Conservation (phyloP, 1,140 invertebrate species). For the Archivesica marissinica region DNA sequence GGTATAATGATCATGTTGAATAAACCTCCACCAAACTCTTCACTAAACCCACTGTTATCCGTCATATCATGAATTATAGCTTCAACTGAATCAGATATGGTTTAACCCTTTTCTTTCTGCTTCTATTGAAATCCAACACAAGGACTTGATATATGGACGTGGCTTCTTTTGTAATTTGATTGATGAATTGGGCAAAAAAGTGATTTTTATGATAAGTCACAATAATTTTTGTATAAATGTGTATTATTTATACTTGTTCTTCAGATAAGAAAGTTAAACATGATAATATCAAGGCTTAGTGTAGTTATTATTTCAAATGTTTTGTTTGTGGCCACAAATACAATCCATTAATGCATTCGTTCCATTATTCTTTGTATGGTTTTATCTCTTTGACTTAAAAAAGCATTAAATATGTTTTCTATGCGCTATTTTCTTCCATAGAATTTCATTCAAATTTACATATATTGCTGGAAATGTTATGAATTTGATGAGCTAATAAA, state of each 20-base stretch:
- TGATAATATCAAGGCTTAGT: slow-evolving; percentile 29
- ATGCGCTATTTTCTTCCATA: no score
- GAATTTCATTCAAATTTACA: no score
- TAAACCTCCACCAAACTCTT: not conserved
- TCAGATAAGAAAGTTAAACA: slow-evolving; percentile 34
- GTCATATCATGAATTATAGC: slow-evolving; percentile 37
- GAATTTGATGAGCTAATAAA: no score
- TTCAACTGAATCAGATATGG: slow-evolving; percentile 45
- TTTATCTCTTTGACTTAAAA: not conserved
- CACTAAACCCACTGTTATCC: slow-evolving; percentile 30
- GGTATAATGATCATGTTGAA: slow-evolving; percentile 25
- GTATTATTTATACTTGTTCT: slow-evolving; percentile 24
- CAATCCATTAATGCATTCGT: slow-evolving; percentile 10
- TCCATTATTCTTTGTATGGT: not conserved
- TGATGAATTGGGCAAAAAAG: slow-evolving; percentile 38
- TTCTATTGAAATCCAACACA: slow-evolving; percentile 46
- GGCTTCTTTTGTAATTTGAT: slow-evolving; percentile 39
- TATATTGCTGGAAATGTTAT: no score
- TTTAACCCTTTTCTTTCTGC: slow-evolving; percentile 25
- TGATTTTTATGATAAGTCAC: slow-evolving; percentile 45
- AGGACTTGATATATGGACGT: slow-evolving; percentile 32
- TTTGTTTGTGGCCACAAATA: slow-evolving; percentile 1
- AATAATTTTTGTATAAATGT: slow-evolving; percentile 45
- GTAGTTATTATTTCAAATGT: slow-evolving; percentile 6
- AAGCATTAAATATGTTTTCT: no score